phyloP scores from a whole-genome alignment of 2,797 vertebrate genomes.

The Tolypeutes matacus region DNA sequence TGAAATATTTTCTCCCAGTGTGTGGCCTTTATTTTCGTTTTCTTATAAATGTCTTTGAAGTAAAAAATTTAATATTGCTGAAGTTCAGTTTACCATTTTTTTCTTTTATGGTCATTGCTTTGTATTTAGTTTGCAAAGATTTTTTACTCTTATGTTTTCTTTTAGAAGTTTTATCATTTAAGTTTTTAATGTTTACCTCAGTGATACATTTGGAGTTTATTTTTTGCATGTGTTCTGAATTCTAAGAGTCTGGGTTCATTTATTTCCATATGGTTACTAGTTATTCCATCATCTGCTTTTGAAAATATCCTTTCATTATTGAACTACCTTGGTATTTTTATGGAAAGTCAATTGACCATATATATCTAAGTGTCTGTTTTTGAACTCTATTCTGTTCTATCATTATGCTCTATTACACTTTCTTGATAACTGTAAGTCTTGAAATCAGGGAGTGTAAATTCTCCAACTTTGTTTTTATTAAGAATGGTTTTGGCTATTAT shows the following conservation, averaged over 20 bases:
- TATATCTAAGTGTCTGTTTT: not conserved
- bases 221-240: not conserved
- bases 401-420: not conserved
- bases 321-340: not conserved
- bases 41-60: constrained; percentile 1
- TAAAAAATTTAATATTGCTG: not conserved
- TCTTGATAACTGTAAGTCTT: not conserved
- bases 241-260: not conserved
- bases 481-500: not conserved
- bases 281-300: not conserved
- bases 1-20: not conserved
- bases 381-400: not conserved
- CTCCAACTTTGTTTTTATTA: not conserved
- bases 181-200: not conserved
- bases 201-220: not conserved
- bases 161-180: not conserved
- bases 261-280: not conserved
- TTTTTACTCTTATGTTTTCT: not conserved
- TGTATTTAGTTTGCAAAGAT: not conserved
- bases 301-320: not conserved
- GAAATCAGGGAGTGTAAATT: not conserved
- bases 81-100: not conserved
- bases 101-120: not conserved
- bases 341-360: not conserved
- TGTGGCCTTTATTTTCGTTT: not conserved